Evolutionary conservation across 2,888 invertebrate species (phyloP), one percentile per base, ranked within the genome.

Genomic region (Blastobasis lacticolella): DNA sequence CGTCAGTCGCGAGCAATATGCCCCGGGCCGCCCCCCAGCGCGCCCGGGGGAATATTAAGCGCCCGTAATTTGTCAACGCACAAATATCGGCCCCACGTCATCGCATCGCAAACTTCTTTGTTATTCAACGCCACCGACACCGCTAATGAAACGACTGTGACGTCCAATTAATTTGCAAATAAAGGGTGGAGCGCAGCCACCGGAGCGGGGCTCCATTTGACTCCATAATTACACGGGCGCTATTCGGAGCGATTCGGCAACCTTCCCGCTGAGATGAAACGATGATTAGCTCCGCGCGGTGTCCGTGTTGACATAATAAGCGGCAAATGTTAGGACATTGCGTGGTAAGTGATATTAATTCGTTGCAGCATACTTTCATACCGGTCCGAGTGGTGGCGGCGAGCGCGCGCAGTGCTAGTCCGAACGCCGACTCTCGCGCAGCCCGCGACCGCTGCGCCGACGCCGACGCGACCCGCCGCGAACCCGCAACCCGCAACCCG

Each of bases 331-430:
- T 79, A 74, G 71, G 71, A 73, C 71, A 69, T 71, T 69, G 67
- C 68, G 70, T 67, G 69, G 76, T 78, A 80, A 81, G 78, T 81
- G 80, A 80, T 78, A 80, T 81, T 81, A 81, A 79, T 78, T 77
- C 48, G 76, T 71, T 70, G 71, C 71, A 74, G 71, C 73, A 74
- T 69, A 83, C 83, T 85, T 85, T 85, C 83, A 73, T 76, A 74
- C 69, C 71, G 75, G 78, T 71, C 57, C 57, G 57, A 23, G 54
- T 51, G 56, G 58, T 55, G 58, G 61, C 57, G 63, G 60, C 62
- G 63, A 61, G 57, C 54, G 57, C 53, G 64, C 73, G 67, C 80
- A 81, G 80, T 81, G 73, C 62, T 66, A 66, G 71, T 64, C 68
- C 70, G 71, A 73, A 72, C 72, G 79, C 70, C 75, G 78, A 66